These are phyloP conservation scores for Uropetala carovei DNA, from an alignment of 2,888 invertebrate species.

Conservation along the genomic window DNA sequence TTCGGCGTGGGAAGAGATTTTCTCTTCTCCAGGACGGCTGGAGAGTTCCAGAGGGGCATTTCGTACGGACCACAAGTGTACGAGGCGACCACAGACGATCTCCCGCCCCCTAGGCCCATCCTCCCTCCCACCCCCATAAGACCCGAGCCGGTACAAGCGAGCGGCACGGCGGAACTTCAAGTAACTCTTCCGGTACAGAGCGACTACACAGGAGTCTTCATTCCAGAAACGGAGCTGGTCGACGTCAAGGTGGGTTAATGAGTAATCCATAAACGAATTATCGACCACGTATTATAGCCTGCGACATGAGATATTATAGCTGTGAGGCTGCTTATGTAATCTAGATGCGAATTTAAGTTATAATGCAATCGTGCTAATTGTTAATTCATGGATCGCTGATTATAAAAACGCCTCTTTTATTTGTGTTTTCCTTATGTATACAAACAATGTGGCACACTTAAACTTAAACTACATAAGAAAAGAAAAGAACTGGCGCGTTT, in stretches of 20 bases:
- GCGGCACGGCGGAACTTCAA: background rate
- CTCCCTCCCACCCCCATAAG: constrained; percentile 1
- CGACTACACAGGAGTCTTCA: background rate
- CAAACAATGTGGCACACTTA: no score
- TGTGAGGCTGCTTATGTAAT: no score
- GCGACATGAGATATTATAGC: no score
- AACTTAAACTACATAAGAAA: no score
- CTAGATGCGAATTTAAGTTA: no score
- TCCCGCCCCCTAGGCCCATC: constrained; percentile 10
- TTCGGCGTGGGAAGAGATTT: background rate
- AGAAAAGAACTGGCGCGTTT: no score
- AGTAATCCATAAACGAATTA: no score
- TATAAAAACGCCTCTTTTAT: no score
- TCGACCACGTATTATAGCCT: no score
- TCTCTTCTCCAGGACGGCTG: background rate
- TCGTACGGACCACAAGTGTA: background rate
- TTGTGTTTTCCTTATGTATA: no score
- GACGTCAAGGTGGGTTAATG: constrained; percentile 39
- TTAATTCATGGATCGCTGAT: no score
- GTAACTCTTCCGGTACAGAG: background rate
- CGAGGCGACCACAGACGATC: background rate
- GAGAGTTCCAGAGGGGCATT: background rate
- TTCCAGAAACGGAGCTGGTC: constrained; percentile 9
- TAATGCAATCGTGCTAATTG: no score
- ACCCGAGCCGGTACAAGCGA: constrained; percentile 13